A percentile compares a stretch with the other conserved stretches of the same genome.
These are phyloP conservation scores for Acronicta alni DNA, from an alignment of 2,888 invertebrate genomes.

Conservation along the genomic window DNA sequence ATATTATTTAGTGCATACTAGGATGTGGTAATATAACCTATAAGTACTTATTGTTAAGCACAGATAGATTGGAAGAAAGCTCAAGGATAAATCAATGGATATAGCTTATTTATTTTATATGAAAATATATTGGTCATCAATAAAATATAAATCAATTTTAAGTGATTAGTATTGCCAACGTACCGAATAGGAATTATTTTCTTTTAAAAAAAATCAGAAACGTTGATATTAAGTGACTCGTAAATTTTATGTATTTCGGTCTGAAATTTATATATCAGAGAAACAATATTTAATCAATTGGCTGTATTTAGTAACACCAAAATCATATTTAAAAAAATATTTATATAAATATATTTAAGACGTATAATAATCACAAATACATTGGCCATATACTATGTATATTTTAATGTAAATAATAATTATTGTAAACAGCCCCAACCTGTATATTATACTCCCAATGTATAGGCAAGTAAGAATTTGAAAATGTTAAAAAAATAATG, in stretches of 20 bases:
- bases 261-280: not conserved
- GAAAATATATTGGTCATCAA: too few species aligned
- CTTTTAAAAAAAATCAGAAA: too few species aligned
- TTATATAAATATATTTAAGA: not conserved
- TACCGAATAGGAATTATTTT: too few species aligned
- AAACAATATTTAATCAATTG: not conserved
- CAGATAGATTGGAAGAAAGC: not conserved
- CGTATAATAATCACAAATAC: slow-evolving; percentile 15
- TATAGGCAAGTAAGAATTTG: slow-evolving; percentile 19
- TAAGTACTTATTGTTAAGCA: not conserved
- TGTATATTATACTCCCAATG: slow-evolving; percentile 8
- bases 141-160: too few species aligned
- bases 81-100: too few species aligned
- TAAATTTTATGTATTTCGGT: too few species aligned
- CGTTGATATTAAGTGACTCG: too few species aligned
- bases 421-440: slow-evolving; percentile 22
- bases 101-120: too few species aligned
- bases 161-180: too few species aligned
- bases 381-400: slow-evolving; percentile 26
- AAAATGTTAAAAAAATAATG: slow-evolving; percentile 18
- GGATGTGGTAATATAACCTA: not conserved
- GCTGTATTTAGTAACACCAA: slow-evolving; percentile 13
- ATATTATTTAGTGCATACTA: slow-evolving; percentile 13
- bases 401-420: slow-evolving; percentile 18
- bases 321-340: slow-evolving; percentile 10